Base-by-base conservation (phyloP, 2,888 invertebrate species). In the Heteromyza rotundicornis region DNA sequence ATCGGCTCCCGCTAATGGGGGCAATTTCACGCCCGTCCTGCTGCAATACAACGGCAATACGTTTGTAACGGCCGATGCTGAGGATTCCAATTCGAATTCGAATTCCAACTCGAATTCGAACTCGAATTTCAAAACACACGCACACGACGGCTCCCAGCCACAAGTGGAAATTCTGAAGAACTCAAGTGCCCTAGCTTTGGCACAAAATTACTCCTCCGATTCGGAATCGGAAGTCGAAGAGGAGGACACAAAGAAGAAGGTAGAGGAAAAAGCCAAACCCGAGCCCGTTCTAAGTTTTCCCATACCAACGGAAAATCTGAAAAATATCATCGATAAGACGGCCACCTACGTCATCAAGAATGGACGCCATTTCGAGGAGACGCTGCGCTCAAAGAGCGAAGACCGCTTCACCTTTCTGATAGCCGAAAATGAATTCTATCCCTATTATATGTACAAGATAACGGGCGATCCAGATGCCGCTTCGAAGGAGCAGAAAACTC, bases 281-380 rank as follows among this genome's bases (percentile, higher is more conserved):
- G 65, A 68, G 49, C 64, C 67, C 10, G 65, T 70, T 23, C 58
- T 80, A 40, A 79, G 84, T 0, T 84, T 88, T 24, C 82, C 86
- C 10, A 83, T 87, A 1, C 97, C 97, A 0, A 91, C 95, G 0
- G 90, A 91, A 2, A 95, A 95, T 71, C 85, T 92, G 1, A 90
- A 92, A 77, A 87, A 92, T 19, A 92, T 98, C 8, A 92, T 99
- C 62, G 96, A 97, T 82, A 96, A 97, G 83, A 96, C 98, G 90
- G 98, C 98, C 0, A 90, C 91, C 67, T 98, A 98, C 82, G 98
- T 99, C 0, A 92, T 95, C 1, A 94, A 95, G 72, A 98, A 98
- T 83, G 99, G 98, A 0, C 89, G 90, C 59, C 92, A 94, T 74
- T 98, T 98, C 79, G 98, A 98, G 73, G 89, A 91, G 35, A 92